Percentiles rank a stretch among this genome's conserved stretches.
These are phyloP conservation scores for Drosophila seclusa DNA, from an alignment of 2,888 invertebrate species.

Conservation along the genomic window DNA sequence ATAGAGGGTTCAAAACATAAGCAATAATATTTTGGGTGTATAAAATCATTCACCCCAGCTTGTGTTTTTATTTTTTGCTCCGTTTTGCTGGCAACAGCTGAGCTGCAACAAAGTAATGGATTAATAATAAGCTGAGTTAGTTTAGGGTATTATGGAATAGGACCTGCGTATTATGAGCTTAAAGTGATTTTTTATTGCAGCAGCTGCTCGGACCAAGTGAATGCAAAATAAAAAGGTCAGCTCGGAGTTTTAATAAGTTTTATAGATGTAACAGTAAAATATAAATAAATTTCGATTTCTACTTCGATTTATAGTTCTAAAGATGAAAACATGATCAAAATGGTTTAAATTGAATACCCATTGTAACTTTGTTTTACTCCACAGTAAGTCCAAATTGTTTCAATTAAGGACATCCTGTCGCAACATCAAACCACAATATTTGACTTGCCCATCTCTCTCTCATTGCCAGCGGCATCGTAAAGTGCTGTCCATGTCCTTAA, in stretches of 20 bases:
- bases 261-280: background rate
- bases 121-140: conserved; percentile 55
- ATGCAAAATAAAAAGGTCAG: conserved; percentile 2
- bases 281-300: background rate
- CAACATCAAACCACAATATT: conserved; percentile 31
- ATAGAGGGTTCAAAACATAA: conserved; percentile 50
- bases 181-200: conserved; percentile 5
- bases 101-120: conserved; percentile 52
- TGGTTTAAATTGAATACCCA: background rate
- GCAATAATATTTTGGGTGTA: conserved; percentile 42
- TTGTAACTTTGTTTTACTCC: background rate
- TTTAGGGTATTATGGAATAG: conserved; percentile 13
- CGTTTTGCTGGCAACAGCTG: conserved; percentile 51
- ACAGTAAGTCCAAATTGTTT: conserved; percentile 47
- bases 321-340: background rate
- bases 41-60: conserved; percentile 34
- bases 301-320: background rate
- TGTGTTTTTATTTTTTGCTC: conserved; percentile 22
- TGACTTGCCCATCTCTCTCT: conserved; percentile 7
- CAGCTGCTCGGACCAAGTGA: conserved; percentile 7
- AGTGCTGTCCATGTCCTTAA: conserved; percentile 41
- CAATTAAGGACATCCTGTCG: conserved; percentile 62
- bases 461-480: conserved; percentile 20
- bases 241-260: background rate
- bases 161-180: conserved; percentile 17